Evolutionary conservation across 2,888 invertebrate species (phyloP).

Genomic region (Litoditis marina): DNA sequence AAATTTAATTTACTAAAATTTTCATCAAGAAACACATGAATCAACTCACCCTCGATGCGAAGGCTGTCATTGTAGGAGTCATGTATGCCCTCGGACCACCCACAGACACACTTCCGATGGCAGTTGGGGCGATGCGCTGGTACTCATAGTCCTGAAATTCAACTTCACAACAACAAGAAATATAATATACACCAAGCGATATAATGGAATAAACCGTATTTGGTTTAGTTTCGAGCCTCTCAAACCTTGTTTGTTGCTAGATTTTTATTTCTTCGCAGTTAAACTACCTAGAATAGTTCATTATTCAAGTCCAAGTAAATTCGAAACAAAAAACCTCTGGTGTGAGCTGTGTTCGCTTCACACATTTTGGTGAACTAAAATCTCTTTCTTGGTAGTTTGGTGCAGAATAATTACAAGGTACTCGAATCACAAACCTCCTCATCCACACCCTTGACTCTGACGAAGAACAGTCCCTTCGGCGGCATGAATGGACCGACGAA

Average conservation of each 20-base stretch:
- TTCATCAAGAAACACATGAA: not conserved
- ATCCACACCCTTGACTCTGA: slow-evolving; percentile 72
- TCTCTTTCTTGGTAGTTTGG: no score
- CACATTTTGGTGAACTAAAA: no score
- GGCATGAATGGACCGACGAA: slow-evolving; percentile 70
- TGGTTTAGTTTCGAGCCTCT: not conserved
- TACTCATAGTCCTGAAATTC: slow-evolving; percentile 66
- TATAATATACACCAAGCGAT: not conserved
- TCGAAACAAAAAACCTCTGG: no score
- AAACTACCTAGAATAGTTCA: no score
- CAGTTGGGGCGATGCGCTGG: slow-evolving; percentile 71
- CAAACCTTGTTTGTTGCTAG: no score
- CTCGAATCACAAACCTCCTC: no score
- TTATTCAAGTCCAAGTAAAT: no score
- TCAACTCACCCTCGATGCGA: slow-evolving; percentile 26
- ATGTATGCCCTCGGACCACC: slow-evolving; percentile 58
- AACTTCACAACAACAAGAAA: no score
- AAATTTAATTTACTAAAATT: not conserved
- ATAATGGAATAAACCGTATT: not conserved
- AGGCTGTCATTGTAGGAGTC: slow-evolving; percentile 41
- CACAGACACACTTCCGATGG: slow-evolving; percentile 68
- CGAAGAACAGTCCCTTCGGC: slow-evolving; percentile 71
- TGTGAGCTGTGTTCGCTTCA: no score
- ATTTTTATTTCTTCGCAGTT: no score
- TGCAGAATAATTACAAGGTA: not conserved